Evolutionary conservation across 1,140 invertebrate species (phyloP).

Genomic region (Aphelenchoides fujianensis): DNA sequence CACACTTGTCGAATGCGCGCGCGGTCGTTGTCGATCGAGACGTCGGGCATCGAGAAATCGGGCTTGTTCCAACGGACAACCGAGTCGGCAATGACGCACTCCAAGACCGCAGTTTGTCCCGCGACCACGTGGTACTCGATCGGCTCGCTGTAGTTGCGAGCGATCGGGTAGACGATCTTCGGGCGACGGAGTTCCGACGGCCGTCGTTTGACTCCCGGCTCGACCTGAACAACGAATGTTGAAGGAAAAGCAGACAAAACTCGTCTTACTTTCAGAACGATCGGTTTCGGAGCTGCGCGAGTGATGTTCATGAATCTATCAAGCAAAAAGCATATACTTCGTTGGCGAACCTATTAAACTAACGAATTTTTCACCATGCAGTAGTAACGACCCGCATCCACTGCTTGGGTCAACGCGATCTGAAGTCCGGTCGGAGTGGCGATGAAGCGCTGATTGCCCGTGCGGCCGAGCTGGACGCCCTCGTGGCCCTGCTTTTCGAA

Average conservation of each 20-base stretch:
- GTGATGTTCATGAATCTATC: slow-evolving; percentile 53
- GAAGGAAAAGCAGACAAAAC: not conserved
- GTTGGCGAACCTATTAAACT: too few species aligned
- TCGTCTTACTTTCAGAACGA: slow-evolving; percentile 37
- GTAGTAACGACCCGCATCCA: slow-evolving; percentile 53
- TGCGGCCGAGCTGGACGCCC: slow-evolving; percentile 30
- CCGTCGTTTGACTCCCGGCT: not conserved
- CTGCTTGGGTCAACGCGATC: slow-evolving; percentile 51
- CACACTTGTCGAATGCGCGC: slow-evolving; percentile 51
- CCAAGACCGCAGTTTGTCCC: slow-evolving; percentile 43
- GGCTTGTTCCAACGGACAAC: slow-evolving; percentile 43
- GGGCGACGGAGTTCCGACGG: slow-evolving; percentile 18
- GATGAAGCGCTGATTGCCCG: slow-evolving; percentile 47
- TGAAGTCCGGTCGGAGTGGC: slow-evolving; percentile 50
- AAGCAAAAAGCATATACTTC: too few species aligned
- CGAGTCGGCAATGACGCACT: slow-evolving; percentile 49
- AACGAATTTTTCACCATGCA: slow-evolving; percentile 54
- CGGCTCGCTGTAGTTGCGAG: slow-evolving; percentile 29
- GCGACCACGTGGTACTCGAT: slow-evolving; percentile 42
- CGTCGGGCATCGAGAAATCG: slow-evolving; percentile 38
- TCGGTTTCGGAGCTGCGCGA: slow-evolving; percentile 42
- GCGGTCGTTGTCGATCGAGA: slow-evolving; percentile 44
- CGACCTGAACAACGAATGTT: slow-evolving; percentile 19
- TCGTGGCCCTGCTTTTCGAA: slow-evolving; percentile 53
- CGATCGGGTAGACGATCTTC: slow-evolving; percentile 31